These are phyloP conservation scores for Danionella cerebrum DNA, from an alignment of 2,113 vertebrate genomes.

Conservation along the genomic window DNA sequence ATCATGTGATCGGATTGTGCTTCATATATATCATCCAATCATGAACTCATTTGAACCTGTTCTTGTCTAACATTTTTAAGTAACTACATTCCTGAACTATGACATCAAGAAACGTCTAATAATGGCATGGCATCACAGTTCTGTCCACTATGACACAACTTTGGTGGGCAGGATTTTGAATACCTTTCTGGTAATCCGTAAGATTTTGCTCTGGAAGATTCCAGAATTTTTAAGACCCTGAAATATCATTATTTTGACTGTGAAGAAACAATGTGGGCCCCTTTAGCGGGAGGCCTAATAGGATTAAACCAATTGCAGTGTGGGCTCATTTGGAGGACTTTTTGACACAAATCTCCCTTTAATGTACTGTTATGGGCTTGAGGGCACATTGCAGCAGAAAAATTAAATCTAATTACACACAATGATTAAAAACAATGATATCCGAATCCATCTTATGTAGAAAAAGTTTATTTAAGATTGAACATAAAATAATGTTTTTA, in stretches of 20 bases:
- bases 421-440: not conserved
- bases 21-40: too few species aligned
- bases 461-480: too few species aligned
- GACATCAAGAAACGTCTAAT: constrained; percentile 52
- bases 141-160: too few species aligned
- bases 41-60: too few species aligned
- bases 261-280: constrained; percentile 48
- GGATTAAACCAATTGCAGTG: constrained; percentile 3
- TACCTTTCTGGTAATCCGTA: too few species aligned
- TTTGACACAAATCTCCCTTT: constrained; percentile 41
- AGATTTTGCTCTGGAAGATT: constrained; percentile 47
- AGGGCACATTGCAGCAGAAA: not conserved
- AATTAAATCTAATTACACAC: not conserved
- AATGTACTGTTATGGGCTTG: constrained; percentile 5
- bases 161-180: too few species aligned
- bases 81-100: constrained; percentile 45
- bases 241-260: constrained; percentile 43
- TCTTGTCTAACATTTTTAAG: too few species aligned
- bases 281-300: constrained; percentile 21
- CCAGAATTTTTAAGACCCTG: constrained; percentile 49
- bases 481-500: too few species aligned
- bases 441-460: too few species aligned
- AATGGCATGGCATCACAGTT: too few species aligned
- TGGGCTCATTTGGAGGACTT: constrained; percentile 25
- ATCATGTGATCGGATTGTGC: too few species aligned